These are phyloP conservation scores for Grammomys dolichurus DNA, from an alignment of 2,113 vertebrate species.

Conservation along the genomic window DNA sequence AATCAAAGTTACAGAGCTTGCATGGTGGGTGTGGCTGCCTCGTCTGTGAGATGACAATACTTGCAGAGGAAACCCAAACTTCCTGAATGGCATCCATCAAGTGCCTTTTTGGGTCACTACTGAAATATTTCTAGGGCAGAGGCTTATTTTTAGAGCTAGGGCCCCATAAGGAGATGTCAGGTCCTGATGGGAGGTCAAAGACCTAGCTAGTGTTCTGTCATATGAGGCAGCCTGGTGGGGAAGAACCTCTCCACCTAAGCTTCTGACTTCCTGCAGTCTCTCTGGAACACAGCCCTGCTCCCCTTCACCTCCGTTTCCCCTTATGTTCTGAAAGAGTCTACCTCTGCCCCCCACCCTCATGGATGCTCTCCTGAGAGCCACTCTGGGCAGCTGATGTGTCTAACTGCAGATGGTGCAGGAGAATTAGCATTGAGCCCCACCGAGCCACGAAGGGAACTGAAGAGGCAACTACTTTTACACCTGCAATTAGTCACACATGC, in stretches of 20 bases:
- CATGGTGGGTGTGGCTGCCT: neutral
- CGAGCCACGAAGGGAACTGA: constrained; percentile 70
- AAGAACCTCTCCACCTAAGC: neutral
- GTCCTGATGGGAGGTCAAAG: neutral
- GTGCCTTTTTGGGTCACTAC: neutral
- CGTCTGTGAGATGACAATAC: too few species aligned
- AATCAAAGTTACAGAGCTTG: neutral
- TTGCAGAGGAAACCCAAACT: neutral
- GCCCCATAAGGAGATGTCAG: neutral
- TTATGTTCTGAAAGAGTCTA: neutral
- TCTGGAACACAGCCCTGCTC: neutral
- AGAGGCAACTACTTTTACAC: constrained; percentile 78
- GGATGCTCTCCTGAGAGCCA: neutral
- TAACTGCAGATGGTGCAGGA: constrained; percentile 57
- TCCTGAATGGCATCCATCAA: neutral
- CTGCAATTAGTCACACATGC: constrained; percentile 81
- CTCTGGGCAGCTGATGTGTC: neutral
- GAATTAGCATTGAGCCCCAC: constrained; percentile 66
- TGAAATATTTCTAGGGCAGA: neutral
- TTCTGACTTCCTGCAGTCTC: neutral
- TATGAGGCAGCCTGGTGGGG: neutral
- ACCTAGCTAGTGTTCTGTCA: too few species aligned
- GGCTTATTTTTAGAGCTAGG: neutral
- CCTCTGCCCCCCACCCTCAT: accelerated
- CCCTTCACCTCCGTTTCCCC: neutral